A percentile compares a stretch with the other conserved stretches of the same genome.
phyloP scores from a whole-genome alignment of 1,140 invertebrate species.

The Melanaphis sacchari region DNA sequence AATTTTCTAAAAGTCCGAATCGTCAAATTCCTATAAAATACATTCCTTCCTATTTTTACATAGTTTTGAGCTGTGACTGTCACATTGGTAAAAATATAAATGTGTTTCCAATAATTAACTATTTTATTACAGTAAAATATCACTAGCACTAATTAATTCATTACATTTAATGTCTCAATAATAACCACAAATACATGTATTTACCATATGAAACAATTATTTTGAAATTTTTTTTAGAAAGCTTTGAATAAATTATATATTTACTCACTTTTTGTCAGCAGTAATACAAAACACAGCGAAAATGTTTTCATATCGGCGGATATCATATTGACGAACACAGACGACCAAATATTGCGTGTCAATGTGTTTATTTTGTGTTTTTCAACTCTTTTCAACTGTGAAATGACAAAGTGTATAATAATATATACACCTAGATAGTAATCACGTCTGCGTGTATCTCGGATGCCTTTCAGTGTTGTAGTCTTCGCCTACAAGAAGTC shows the following conservation, averaged over 20 bases:
- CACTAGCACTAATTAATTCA: too few relatives aligned
- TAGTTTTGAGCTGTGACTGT: not conserved
- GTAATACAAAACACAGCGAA: not conserved
- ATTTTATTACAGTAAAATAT: too few relatives aligned
- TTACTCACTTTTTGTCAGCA: slow-evolving; percentile 27
- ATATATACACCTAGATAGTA: not conserved
- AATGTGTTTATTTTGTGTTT: not conserved
- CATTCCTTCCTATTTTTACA: not conserved
- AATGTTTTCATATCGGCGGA: slow-evolving; percentile 24
- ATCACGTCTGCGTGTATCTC: not conserved
- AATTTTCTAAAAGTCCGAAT: not conserved
- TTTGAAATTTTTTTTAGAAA: not conserved
- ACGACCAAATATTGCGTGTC: not conserved
- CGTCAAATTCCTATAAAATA: not conserved
- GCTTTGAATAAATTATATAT: not conserved
- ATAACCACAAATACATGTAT: not conserved
- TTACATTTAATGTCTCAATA: not conserved
- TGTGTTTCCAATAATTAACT: not conserved
- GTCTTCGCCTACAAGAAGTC: slow-evolving; percentile 26
- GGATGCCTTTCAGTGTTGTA: not conserved
- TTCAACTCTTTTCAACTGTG: not conserved
- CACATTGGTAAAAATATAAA: not conserved
- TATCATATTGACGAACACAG: not conserved
- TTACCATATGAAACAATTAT: not conserved
- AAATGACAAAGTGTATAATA: not conserved